Conservation (phyloP, 2,797 vertebrate genomes). For the Stomatorhinus walkeri region DNA sequence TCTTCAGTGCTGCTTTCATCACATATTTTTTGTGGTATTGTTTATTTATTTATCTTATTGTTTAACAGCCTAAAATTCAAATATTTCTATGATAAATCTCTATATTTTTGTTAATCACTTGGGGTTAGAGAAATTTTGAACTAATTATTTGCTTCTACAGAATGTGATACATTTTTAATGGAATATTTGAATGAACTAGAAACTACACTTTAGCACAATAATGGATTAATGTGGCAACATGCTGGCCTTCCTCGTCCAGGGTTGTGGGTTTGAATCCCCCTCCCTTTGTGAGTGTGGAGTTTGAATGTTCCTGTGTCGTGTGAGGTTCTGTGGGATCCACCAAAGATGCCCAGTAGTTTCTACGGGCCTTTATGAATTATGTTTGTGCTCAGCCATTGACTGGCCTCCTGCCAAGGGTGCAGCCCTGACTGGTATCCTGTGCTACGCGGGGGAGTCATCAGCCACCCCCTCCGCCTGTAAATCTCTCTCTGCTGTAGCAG, state of each 20-base stretch:
- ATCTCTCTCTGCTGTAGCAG: not conserved
- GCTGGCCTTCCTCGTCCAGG: not conserved
- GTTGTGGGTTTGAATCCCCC: not conserved
- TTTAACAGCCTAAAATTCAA: not conserved
- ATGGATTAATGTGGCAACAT: not conserved
- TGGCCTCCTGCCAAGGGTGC: not conserved
- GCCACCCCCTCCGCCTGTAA: not conserved
- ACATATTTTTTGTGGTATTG: not conserved
- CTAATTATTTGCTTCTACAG: not conserved
- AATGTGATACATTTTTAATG: not conserved
- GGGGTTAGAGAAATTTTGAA: not conserved
- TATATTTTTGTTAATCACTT: not conserved
- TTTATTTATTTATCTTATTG: not conserved
- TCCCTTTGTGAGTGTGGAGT: not conserved
- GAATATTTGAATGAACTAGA: not conserved
- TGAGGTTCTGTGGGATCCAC: not conserved
- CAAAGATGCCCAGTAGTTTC: not conserved
- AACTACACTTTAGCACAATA: not conserved
- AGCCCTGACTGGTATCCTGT: not conserved
- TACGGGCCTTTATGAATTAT: not conserved
- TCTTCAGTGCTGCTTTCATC: not conserved
- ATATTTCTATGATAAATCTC: not conserved
- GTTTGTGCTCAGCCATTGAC: not conserved
- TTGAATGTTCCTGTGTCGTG: not conserved
- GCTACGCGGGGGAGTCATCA: not conserved